phyloP scores from a whole-genome alignment of 2,797 vertebrate genomes.

The Cossypha polioptera region DNA sequence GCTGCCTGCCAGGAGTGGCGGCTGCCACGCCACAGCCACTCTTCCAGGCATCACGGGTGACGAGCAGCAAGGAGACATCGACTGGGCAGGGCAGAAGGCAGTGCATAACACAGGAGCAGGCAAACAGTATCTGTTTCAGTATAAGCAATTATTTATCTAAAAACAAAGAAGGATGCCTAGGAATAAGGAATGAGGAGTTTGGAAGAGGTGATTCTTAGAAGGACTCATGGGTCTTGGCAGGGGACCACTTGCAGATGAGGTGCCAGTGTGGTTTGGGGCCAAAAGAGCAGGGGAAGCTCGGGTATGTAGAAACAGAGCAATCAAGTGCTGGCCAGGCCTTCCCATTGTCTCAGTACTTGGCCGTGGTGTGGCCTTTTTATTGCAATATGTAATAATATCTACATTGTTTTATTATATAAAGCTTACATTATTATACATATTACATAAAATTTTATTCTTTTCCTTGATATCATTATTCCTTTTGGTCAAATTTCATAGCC shows the following conservation, averaged over 20 bases:
- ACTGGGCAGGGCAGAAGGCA: neutral
- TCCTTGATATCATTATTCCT: neutral
- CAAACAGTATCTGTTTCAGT: neutral
- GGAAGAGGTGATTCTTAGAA: neutral
- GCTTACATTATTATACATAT: neutral
- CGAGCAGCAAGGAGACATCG: neutral
- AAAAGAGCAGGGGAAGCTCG: neutral
- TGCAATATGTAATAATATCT: neutral
- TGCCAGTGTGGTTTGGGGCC: neutral
- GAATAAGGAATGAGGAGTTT: neutral
- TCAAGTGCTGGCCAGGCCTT: neutral
- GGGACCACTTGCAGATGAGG: neutral
- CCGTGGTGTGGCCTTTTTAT: neutral
- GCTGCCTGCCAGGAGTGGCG: neutral
- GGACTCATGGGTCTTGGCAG: accelerated
- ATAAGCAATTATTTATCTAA: neutral
- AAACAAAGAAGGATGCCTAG: neutral
- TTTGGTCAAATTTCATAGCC: neutral
- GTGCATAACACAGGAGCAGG: neutral
- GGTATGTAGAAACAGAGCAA: neutral
- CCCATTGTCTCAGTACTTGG: neutral
- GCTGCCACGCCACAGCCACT: constrained; percentile 16
- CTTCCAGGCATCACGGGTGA: neutral
- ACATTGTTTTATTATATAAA: neutral
- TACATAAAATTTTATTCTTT: neutral